A percentile compares a stretch with the other conserved stretches of the same genome.
Conservation (phyloP, 2,888 invertebrate genomes). For the Pocota personata region DNA sequence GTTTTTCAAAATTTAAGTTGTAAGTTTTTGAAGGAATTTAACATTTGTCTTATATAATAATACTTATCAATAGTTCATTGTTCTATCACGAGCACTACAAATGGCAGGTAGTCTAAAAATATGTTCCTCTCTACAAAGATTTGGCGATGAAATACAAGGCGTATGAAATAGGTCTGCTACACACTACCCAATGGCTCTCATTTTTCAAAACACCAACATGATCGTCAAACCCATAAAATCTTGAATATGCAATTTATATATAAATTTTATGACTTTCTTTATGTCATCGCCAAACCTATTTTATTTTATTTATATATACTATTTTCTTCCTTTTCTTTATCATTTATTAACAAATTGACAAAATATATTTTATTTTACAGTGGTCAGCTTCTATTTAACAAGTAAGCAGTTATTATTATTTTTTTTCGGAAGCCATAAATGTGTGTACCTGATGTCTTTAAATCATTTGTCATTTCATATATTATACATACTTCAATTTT, state of each 20-base stretch:
- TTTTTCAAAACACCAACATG: background rate
- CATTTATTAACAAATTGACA: background rate
- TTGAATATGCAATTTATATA: background rate
- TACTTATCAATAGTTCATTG: slow-evolving; percentile 35
- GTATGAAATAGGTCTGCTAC: background rate
- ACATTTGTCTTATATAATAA: background rate
- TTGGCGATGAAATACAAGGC: background rate
- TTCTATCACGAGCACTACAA: slow-evolving; percentile 51
- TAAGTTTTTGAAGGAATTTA: background rate
- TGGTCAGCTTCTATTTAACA: slow-evolving; percentile 1
- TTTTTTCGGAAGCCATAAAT: slow-evolving; percentile 44
- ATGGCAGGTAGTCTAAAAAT: slow-evolving; percentile 36
- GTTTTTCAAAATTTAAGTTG: no score
- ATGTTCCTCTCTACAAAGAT: background rate
- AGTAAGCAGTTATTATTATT: background rate
- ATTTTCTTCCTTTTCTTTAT: background rate
- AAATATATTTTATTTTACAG: background rate
- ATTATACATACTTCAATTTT: background rate
- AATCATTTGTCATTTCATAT: background rate
- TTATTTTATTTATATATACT: background rate
- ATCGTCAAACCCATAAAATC: background rate
- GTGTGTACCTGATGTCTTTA: background rate
- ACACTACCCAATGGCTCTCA: no score
- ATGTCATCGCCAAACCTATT: background rate
- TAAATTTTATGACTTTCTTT: background rate